Evolutionary conservation across 1,140 invertebrate genomes (phyloP).

Genomic region (Uloborus diversus): DNA sequence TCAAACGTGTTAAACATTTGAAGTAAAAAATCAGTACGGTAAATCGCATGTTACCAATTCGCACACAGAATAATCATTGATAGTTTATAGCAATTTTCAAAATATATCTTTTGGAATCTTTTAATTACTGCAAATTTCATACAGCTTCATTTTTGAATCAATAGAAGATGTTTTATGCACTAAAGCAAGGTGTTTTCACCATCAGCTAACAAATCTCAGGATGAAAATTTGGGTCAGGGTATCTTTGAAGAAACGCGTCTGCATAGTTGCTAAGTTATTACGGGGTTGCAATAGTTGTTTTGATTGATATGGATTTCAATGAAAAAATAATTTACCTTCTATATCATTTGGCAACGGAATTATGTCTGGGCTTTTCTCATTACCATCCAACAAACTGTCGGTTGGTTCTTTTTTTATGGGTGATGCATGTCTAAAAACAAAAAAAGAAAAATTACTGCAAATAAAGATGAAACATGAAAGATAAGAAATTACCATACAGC

Average conservation of each 20-base stretch:
- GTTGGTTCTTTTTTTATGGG: constrained; percentile 50
- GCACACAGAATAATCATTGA: too few relatives aligned
- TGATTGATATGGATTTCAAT: background rate
- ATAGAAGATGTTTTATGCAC: background rate
- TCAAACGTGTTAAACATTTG: too few relatives aligned
- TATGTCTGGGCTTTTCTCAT: constrained; percentile 50
- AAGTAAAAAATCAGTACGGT: too few relatives aligned
- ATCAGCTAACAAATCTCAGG: background rate
- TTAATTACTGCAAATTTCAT: too few relatives aligned
- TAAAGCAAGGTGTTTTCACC: background rate
- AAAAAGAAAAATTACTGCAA: too few relatives aligned
- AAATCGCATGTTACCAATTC: too few relatives aligned
- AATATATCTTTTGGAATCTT: too few relatives aligned
- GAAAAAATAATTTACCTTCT: constrained; percentile 20
- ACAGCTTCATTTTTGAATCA: background rate
- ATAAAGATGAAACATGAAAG: too few relatives aligned
- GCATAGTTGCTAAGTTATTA: background rate
- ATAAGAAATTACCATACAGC: too few relatives aligned
- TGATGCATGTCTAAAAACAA: constrained; percentile 31
- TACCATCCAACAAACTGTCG: constrained; percentile 49
- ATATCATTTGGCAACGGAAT: constrained; percentile 51
- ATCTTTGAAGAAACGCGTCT: background rate
- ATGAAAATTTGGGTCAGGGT: background rate
- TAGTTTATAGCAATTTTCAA: too few relatives aligned
- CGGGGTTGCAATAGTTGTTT: background rate